Evolutionary conservation across 2,797 vertebrate species (phyloP).

Genomic region (Pygocentrus nattereri): DNA sequence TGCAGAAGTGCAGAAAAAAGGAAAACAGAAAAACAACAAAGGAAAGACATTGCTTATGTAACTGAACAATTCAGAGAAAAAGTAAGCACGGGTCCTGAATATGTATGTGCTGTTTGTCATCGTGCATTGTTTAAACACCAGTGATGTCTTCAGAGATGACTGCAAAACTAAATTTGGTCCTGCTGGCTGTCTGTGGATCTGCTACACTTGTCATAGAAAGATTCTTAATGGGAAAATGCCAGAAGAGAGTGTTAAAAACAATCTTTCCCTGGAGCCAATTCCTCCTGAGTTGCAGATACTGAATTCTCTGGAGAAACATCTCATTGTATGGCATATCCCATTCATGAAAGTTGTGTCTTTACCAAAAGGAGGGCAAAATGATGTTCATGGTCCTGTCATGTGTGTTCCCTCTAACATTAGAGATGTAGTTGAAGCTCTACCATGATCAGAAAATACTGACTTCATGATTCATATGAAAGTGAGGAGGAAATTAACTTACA

Average conservation of each 20-base stretch:
- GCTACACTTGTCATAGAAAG: no score
- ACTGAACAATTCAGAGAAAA: constrained; percentile 18
- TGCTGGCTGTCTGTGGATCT: no score
- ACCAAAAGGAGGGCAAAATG: no score
- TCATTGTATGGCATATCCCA: no score
- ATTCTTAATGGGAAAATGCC: no score
- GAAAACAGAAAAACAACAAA: not conserved
- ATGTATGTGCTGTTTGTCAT: constrained; percentile 35
- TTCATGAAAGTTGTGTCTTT: constrained; percentile 29
- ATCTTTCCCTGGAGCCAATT: not conserved
- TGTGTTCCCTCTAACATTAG: no score
- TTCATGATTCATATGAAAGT: no score
- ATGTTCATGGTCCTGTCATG: no score
- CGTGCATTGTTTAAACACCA: constrained; percentile 27
- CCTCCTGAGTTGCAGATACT: constrained; percentile 26
- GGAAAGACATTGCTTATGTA: not conserved
- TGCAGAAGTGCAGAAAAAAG: not conserved
- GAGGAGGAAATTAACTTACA: no score
- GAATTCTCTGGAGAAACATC: no score
- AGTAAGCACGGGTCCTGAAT: constrained; percentile 24
- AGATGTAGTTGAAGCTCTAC: no score
- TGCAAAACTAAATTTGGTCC: not conserved
- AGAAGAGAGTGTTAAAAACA: constrained; percentile 29
- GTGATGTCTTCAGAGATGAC: not conserved
- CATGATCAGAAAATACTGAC: no score